Conservation (phyloP, 2,888 invertebrate genomes). For the Ptychoptera contaminata region DNA sequence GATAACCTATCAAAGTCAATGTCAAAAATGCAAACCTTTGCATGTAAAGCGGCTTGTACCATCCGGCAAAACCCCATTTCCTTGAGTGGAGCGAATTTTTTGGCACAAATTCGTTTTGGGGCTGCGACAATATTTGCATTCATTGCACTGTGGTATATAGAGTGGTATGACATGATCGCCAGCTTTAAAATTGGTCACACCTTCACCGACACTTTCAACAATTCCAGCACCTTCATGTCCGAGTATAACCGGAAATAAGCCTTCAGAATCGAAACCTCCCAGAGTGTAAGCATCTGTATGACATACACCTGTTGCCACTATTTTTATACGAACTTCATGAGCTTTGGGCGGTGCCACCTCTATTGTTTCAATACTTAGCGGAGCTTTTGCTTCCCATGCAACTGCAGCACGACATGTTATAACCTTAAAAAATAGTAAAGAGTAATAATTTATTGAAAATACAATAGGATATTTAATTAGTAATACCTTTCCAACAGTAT, state of each 20-base stretch:
- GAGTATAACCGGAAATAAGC: conserved; percentile 77
- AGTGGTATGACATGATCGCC: conserved; percentile 89
- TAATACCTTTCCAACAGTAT: too few species aligned
- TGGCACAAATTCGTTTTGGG: conserved; percentile 95
- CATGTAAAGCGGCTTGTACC: conserved; percentile 75
- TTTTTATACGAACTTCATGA: conserved; percentile 77
- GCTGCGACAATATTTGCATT: conserved; percentile 91
- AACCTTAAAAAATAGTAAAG: conserved; percentile 46
- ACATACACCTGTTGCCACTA: conserved; percentile 67
- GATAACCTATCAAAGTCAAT: too few species aligned
- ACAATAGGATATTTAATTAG: too few species aligned
- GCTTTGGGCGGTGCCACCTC: conserved; percentile 89
- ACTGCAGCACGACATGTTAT: conserved; percentile 92
- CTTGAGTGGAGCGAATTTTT: conserved; percentile 76
- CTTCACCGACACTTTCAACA: conserved; percentile 92
- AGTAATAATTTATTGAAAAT: too few species aligned
- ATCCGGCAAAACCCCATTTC: conserved; percentile 83
- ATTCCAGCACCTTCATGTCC: conserved; percentile 96
- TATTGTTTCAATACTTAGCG: conserved; percentile 76
- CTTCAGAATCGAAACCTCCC: conserved; percentile 79
- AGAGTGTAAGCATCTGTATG: conserved; percentile 89
- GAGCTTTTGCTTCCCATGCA: conserved; percentile 88
- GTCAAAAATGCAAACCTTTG: conserved; percentile 30
- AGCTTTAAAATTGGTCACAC: conserved; percentile 68
- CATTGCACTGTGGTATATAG: conserved; percentile 91